Conservation (phyloP, 2,888 invertebrate species). For the Dynastes grantii region DNA sequence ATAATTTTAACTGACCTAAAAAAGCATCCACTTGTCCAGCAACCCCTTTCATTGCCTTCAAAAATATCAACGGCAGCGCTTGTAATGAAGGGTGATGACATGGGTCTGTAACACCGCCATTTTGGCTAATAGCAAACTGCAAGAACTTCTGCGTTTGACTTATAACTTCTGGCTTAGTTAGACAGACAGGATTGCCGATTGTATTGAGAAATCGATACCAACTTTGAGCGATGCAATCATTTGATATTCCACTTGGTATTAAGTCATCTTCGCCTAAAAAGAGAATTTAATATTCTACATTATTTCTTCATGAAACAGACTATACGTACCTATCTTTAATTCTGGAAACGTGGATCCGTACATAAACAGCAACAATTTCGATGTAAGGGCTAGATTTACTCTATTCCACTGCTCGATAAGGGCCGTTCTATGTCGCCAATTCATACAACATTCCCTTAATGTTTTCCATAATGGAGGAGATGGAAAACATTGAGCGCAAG, state of each 20-base stretch:
- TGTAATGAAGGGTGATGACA: slow-evolving; percentile 92
- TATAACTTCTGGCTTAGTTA: slow-evolving; percentile 87
- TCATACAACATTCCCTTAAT: slow-evolving; percentile 90
- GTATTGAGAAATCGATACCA: slow-evolving; percentile 97
- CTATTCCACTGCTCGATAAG: slow-evolving; percentile 96
- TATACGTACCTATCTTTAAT: slow-evolving; percentile 79
- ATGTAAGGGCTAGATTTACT: slow-evolving; percentile 91
- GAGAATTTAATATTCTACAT: not conserved
- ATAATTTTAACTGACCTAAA: slow-evolving; percentile 78
- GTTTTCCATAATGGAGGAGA: slow-evolving; percentile 97
- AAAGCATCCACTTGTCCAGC: slow-evolving; percentile 96
- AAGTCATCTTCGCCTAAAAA: slow-evolving; percentile 88
- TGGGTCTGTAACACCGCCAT: slow-evolving; percentile 89
- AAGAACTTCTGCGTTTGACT: slow-evolving; percentile 83
- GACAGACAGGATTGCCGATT: slow-evolving; percentile 94
- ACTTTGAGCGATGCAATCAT: slow-evolving; percentile 93
- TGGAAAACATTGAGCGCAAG: slow-evolving; percentile 89
- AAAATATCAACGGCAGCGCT: slow-evolving; percentile 89
- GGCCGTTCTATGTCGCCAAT: slow-evolving; percentile 95
- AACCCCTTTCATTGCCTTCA: slow-evolving; percentile 93
- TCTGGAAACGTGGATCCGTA: slow-evolving; percentile 90
- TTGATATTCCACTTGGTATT: slow-evolving; percentile 88
- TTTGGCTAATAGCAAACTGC: slow-evolving; percentile 82
- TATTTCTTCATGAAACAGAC: not conserved
- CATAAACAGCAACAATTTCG: slow-evolving; percentile 87